These are phyloP conservation scores for Gobionotothen gibberifrons DNA, from an alignment of 2,797 vertebrate species.

Conservation along the genomic window DNA sequence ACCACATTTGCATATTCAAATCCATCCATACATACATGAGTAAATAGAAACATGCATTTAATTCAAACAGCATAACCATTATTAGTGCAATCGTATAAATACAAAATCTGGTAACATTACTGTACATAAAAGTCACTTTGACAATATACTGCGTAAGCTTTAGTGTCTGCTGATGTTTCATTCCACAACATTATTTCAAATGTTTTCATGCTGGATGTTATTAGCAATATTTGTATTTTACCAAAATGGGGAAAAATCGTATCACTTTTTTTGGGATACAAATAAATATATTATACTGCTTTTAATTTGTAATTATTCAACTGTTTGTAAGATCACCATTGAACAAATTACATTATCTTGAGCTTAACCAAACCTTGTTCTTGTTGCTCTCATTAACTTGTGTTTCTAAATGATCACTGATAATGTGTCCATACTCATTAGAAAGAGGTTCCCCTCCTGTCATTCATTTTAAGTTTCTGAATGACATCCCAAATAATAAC, in stretches of 20 bases:
- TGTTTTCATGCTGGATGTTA: not conserved
- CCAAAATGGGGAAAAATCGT: not conserved
- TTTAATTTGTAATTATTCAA: not conserved
- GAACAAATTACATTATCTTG: not conserved
- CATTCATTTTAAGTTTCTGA: not conserved
- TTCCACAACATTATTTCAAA: not conserved
- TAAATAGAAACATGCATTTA: not conserved
- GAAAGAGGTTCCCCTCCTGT: not conserved
- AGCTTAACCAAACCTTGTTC: not conserved
- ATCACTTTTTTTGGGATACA: not conserved
- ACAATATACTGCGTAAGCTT: not conserved
- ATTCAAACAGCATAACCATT: not conserved
- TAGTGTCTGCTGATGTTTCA: constrained; percentile 1
- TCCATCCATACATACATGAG: not conserved
- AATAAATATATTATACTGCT: not conserved
- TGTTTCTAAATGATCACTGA: not conserved
- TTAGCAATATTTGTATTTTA: not conserved
- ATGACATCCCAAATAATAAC: not conserved
- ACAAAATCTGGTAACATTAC: not conserved
- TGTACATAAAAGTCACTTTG: not conserved
- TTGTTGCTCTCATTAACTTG: not conserved
- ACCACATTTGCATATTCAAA: not conserved
- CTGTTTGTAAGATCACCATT: not conserved
- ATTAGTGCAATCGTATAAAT: not conserved
- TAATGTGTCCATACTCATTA: not conserved